Conservation (phyloP, 2,888 invertebrate genomes). For the Campoplex capitator region DNA sequence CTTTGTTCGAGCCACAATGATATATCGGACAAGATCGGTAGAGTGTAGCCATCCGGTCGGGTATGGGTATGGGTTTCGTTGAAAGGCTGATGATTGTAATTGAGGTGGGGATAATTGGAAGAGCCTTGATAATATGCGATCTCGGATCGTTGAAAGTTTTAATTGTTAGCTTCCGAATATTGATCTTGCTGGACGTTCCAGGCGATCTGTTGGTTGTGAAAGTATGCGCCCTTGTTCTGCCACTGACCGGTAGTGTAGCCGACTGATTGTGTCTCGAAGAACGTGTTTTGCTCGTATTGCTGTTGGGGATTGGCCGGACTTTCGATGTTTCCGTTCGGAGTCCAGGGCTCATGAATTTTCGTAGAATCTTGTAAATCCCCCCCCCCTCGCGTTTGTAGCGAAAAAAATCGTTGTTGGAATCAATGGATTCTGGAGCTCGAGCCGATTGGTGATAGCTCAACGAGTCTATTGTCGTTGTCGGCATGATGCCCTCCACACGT, state of each 20-base stretch:
- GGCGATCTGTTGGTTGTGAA: conserved; percentile 22
- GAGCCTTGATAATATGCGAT: conserved; percentile 29
- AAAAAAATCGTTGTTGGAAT: too few relatives aligned
- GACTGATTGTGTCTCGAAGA: not conserved
- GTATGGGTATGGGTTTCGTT: conserved; percentile 16
- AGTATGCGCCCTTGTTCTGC: conserved; percentile 18
- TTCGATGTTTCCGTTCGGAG: too few relatives aligned
- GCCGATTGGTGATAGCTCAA: too few relatives aligned
- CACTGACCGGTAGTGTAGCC: not conserved
- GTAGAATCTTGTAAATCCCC: too few relatives aligned
- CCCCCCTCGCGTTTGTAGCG: too few relatives aligned
- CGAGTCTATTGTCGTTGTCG: too few relatives aligned
- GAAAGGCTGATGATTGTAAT: conserved; percentile 25
- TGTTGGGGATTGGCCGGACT: too few relatives aligned
- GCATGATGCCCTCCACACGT: too few relatives aligned
- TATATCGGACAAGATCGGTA: conserved; percentile 61
- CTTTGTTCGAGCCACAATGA: conserved; percentile 47
- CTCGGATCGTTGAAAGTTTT: conserved; percentile 31
- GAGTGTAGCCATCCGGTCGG: conserved; percentile 11
- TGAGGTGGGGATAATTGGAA: conserved; percentile 6
- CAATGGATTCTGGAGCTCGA: too few relatives aligned
- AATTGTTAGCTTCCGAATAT: not conserved
- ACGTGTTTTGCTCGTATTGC: too few relatives aligned
- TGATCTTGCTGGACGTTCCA: conserved; percentile 32
- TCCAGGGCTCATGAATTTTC: too few relatives aligned